Conservation (phyloP, 2,797 vertebrate genomes). For the Sebastes elongatus region DNA sequence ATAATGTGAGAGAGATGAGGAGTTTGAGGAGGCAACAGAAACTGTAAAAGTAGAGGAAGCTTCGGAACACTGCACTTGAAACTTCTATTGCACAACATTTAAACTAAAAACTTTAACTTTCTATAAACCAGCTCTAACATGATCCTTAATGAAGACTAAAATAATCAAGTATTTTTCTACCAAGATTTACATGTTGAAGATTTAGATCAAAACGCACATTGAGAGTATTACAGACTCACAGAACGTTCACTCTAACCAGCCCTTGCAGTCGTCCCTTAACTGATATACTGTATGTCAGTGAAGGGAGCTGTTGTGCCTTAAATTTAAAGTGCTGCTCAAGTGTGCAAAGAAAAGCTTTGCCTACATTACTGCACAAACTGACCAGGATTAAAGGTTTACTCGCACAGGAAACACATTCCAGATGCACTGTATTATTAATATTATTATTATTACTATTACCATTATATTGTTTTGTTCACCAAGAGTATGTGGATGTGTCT, state of each 20-base stretch:
- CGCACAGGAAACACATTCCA: conserved; percentile 1
- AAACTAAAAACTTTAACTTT: background rate
- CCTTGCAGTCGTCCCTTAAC: background rate
- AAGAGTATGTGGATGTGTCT: background rate
- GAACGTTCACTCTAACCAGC: background rate
- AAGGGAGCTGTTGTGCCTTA: conserved; percentile 43
- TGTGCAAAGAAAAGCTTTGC: background rate
- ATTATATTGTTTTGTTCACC: conserved; percentile 6
- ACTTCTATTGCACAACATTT: conserved; percentile 4
- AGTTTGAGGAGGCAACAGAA: background rate
- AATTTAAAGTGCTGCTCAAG: conserved; percentile 4
- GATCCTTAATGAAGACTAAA: background rate
- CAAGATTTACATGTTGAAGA: background rate
- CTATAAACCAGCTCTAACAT: background rate
- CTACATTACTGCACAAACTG: background rate
- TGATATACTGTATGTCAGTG: background rate
- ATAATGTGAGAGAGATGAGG: background rate
- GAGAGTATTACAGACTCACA: background rate
- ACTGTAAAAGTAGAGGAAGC: background rate
- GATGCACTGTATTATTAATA: conserved; percentile 6
- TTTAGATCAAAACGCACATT: background rate
- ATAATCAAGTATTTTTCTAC: conserved; percentile 8
- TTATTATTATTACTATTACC: background rate
- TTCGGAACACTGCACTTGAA: conserved; percentile 38
- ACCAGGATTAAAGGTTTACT: conserved; percentile 4